A percentile compares a stretch with the other conserved stretches of the same genome.
phyloP scores from a whole-genome alignment of 2,888 invertebrate species.

The Drosophila histrio region DNA sequence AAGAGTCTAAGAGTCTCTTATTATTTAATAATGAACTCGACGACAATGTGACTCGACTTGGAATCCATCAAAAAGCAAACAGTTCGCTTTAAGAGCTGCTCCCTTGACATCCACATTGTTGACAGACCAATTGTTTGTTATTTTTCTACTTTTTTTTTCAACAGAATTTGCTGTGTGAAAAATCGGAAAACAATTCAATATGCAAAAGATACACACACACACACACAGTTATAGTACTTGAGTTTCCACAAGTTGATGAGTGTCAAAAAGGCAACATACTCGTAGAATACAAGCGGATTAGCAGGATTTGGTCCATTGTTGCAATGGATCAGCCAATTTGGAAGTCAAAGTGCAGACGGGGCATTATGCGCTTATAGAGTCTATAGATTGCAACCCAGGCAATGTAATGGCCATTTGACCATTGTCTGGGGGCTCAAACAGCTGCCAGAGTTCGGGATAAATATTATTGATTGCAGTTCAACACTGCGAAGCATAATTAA shows the following conservation, averaged over 20 bases:
- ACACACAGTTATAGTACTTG: conserved; percentile 47
- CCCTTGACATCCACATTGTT: conserved; percentile 71
- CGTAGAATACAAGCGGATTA: conserved; percentile 69
- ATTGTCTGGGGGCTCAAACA: conserved; percentile 55
- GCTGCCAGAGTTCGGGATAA: conserved; percentile 54
- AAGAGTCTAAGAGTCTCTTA: conserved; percentile 31
- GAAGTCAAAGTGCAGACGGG: conserved; percentile 72
- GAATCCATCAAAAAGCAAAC: conserved; percentile 46
- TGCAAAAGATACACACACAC: conserved; percentile 63
- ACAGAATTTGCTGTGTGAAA: conserved; percentile 57
- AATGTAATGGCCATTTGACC: conserved; percentile 1
- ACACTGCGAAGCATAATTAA: conserved; percentile 56
- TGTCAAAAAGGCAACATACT: conserved; percentile 72
- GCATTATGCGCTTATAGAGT: conserved; percentile 70
- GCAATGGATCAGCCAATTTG: conserved; percentile 70
- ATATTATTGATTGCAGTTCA: conserved; percentile 50
- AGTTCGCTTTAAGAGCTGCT: conserved; percentile 50
- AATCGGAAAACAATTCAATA: conserved; percentile 53
- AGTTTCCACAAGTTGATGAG: conserved; percentile 63
- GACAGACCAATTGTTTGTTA: conserved; percentile 68
- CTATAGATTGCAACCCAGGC: conserved; percentile 36
- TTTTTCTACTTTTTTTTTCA: conserved; percentile 45
- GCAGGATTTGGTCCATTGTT: conserved; percentile 71
- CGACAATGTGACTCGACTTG: conserved; percentile 48
- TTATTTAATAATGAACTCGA: conserved; percentile 75